A percentile compares a stretch with the other conserved stretches of the same genome.
Evolutionary conservation across 35 echinoderm and acorn worm species (phyloP).

Genomic region (Heliocidaris tuberculata): DNA sequence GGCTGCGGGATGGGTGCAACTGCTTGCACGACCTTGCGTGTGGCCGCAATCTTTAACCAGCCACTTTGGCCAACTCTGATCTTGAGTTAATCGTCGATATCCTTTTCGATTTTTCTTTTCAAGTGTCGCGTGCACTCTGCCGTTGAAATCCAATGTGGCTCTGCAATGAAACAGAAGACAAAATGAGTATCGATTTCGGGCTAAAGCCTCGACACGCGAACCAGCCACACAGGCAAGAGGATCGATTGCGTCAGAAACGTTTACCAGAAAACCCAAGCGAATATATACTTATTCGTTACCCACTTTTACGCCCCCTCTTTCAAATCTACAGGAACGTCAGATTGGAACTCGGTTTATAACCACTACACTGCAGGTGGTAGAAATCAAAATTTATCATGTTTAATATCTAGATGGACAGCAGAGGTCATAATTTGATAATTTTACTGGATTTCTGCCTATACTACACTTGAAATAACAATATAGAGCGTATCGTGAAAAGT

Average conservation of each 20-base stretch:
- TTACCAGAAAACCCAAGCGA: conserved; percentile 3
- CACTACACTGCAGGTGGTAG: neutral
- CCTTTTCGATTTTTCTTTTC: conserved; percentile 15
- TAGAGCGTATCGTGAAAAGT: no score
- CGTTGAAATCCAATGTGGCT: conserved; percentile 31
- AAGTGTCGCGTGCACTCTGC: conserved; percentile 43
- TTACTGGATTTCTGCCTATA: no score
- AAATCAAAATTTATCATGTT: neutral
- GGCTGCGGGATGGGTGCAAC: neutral
- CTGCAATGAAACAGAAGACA: conserved; percentile 42
- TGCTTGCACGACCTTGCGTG: neutral
- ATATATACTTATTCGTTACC: neutral
- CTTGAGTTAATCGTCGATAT: conserved; percentile 38
- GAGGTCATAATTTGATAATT: neutral
- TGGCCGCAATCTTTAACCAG: neutral
- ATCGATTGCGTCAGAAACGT: conserved; percentile 6
- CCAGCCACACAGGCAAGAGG: neutral
- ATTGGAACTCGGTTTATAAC: neutral
- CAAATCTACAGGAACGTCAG: neutral
- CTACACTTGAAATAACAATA: no score
- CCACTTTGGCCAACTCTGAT: conserved; percentile 3
- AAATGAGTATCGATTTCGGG: conserved; percentile 21
- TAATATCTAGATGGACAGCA: neutral
- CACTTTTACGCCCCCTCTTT: neutral
- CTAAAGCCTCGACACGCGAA: conserved; percentile 1